Conservation (phyloP, 2,113 vertebrate species). For the Coryphaenoides rupestris region DNA sequence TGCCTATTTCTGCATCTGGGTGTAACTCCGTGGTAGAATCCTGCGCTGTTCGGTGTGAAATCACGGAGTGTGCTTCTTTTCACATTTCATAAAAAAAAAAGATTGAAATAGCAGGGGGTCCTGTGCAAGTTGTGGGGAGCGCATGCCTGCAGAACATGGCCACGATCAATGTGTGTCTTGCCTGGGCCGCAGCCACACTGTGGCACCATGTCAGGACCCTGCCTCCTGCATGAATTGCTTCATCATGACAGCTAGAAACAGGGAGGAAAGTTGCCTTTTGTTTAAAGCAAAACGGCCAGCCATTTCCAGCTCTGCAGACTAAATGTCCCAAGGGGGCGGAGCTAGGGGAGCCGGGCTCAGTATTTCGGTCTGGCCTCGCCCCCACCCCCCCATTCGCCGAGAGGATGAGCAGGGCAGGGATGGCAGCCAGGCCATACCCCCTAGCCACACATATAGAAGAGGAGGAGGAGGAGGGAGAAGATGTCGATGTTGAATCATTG, state of each 20-base stretch:
- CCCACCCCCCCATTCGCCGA: too few relatives aligned
- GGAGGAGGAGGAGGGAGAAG: not conserved
- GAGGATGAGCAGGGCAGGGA: too few relatives aligned
- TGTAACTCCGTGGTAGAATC: too few relatives aligned
- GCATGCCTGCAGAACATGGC: too few relatives aligned
- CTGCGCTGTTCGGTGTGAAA: too few relatives aligned
- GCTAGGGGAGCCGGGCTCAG: not conserved
- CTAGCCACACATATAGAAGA: not conserved
- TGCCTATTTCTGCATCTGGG: too few relatives aligned
- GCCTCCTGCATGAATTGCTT: not conserved
- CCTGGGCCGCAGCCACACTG: not conserved
- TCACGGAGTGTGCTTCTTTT: too few relatives aligned
- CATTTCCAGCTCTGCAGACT: not conserved
- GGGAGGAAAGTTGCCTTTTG: not conserved
- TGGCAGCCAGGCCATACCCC: not conserved
- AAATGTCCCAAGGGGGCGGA: not conserved
- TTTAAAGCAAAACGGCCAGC: not conserved
- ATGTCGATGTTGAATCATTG: not conserved
- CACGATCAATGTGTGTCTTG: not conserved
- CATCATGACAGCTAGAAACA: not conserved
- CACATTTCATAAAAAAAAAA: not conserved
- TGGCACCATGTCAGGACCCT: not conserved
- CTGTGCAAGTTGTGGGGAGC: constrained; percentile 1
- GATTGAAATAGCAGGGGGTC: not conserved
- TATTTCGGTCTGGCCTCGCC: not conserved